A percentile compares a stretch with the other conserved stretches of the same genome.
Conservation (phyloP, 2,797 vertebrate genomes). For the Myotis planiceps region DNA sequence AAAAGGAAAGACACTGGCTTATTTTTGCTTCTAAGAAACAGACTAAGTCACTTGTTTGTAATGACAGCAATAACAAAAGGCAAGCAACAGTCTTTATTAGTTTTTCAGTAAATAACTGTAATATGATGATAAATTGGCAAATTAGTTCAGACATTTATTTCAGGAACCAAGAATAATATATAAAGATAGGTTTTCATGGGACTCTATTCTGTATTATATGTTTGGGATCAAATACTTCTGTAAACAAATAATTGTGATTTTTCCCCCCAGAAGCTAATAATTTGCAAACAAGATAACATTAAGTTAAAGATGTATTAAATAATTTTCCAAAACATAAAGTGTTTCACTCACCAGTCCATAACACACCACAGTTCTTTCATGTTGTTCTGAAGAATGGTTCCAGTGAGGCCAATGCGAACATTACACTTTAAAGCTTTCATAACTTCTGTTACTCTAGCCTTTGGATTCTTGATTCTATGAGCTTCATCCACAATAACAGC, state of each 20-base stretch:
- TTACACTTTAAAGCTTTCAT: slow-evolving; percentile 94
- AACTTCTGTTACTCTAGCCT: slow-evolving; percentile 94
- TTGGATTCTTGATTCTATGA: slow-evolving; percentile 97
- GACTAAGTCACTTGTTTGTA: background rate
- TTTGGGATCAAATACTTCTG: background rate
- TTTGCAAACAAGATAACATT: background rate
- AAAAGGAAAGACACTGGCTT: slow-evolving; percentile 31
- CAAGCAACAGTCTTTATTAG: background rate
- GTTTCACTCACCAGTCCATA: slow-evolving; percentile 94
- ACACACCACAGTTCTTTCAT: slow-evolving; percentile 99
- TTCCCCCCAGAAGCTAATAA: background rate
- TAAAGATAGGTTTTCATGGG: background rate
- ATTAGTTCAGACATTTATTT: background rate
- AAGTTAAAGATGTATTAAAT: background rate
- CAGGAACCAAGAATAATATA: background rate
- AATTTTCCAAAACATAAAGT: background rate
- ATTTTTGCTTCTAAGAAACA: slow-evolving; percentile 14
- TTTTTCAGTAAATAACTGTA: slow-evolving; percentile 24
- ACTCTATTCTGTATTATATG: background rate
- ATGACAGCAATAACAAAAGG: slow-evolving; percentile 22
- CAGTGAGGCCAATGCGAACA: slow-evolving; percentile 95
- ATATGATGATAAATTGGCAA: background rate
- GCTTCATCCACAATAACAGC: slow-evolving; percentile 96
- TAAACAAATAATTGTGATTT: background rate
- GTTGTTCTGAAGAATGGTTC: slow-evolving; percentile 97